Conservation (phyloP, 2,797 vertebrate genomes). For the Denticeps clupeoides region DNA sequence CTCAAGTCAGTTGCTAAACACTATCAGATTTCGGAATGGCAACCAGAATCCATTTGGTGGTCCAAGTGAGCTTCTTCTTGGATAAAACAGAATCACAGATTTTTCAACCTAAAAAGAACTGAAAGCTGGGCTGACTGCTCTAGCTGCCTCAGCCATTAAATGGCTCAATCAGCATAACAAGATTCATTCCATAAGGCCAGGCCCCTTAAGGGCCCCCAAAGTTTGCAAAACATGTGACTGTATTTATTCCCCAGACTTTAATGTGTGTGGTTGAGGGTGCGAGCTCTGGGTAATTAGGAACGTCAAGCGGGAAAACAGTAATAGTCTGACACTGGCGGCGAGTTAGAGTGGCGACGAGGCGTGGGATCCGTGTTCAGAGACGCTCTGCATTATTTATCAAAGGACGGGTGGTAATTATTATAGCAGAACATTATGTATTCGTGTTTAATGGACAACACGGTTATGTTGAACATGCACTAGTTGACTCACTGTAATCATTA, state of each 20-base stretch:
- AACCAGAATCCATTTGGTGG: no score
- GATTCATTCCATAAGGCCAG: conserved; percentile 26
- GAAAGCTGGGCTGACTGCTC: no score
- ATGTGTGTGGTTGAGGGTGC: background rate
- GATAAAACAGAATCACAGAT: no score
- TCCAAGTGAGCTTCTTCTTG: no score
- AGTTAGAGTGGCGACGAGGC: conserved; percentile 3
- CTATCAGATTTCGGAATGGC: no score
- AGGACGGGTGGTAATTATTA: conserved; percentile 27
- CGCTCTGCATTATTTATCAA: conserved; percentile 18
- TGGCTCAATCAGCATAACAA: conserved; percentile 9
- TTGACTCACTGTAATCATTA: no score
- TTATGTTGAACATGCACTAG: no score
- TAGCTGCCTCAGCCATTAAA: no score
- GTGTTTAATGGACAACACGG: no score
- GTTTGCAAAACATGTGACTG: conserved; percentile 19
- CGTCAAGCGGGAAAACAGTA: conserved; percentile 18
- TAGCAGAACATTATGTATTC: conserved; percentile 11
- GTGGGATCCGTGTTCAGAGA: background rate
- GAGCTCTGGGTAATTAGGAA: conserved; percentile 26
- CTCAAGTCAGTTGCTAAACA: no score
- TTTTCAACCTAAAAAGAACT: no score
- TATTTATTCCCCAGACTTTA: conserved; percentile 1
- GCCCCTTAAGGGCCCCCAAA: conserved; percentile 7
- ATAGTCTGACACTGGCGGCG: conserved; percentile 15